Evolutionary conservation across 1,140 invertebrate genomes (phyloP), one percentile per base, ranked within the genome.

Genomic region (Drosophila erecta): DNA sequence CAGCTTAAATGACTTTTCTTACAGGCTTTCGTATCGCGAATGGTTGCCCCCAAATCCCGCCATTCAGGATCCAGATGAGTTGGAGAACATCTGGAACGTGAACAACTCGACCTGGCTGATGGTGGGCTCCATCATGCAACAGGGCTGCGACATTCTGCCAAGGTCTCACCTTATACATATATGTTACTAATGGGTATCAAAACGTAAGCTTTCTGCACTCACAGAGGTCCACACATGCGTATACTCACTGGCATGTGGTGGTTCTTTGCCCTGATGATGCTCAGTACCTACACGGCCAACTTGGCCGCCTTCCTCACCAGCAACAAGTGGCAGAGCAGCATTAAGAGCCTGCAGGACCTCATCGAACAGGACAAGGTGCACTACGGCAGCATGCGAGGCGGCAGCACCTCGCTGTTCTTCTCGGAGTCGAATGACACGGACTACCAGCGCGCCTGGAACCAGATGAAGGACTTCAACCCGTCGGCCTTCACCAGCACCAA

Each of bases 241-340:
- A 95, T 97, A 93, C 94, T 97, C 0, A 95, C 96, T 1, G 96
- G 96, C 1, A 97, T 97, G 94, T 99, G 98, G 98, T 99, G 97
- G 97, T 98, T 99, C 90, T 99, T 99, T 90, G 96, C 97, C 0
- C 93, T 99, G 20, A 99, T 99, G 77, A 97, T 99, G 93, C 97
- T 98, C 22, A 97, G 97, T 4, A 98, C 97, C 0, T 99, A 99
- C 91, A 99, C 98, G 0, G 98, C 98, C 12, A 98, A 99, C 93
- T 93, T 99, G 75, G 98, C 98, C 5, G 98, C 98, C 22, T 99
- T 98, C 74, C 93, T 99, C 58, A 99, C 98, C 0, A 95, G 96
- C 24, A 96, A 96, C 40, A 93, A 96, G 56, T 95, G 97, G 93
- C 95, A 97, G 22, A 95, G 95, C 41, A 95, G 96, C 0, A 98